Percentiles rank a stretch among this genome's conserved stretches.
Evolutionary conservation across 2,797 vertebrate genomes (phyloP).

Genomic region (Pseudochirops cupreus): DNA sequence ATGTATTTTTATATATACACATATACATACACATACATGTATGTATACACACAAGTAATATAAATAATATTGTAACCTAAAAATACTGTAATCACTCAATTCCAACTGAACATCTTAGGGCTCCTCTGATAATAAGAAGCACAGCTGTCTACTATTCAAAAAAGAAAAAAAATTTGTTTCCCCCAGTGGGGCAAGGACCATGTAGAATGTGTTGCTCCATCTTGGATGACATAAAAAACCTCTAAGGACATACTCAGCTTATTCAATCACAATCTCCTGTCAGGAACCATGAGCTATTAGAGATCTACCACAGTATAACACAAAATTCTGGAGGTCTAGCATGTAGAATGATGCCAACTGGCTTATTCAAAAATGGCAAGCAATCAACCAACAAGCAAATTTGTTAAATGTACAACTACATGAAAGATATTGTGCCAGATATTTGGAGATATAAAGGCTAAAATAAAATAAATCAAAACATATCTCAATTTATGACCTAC

Average conservation of each 20-base stretch:
- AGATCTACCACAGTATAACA: background rate
- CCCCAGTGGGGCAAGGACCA: background rate
- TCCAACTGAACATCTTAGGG: background rate
- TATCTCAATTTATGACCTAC: background rate
- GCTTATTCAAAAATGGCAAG: background rate
- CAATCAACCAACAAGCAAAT: background rate
- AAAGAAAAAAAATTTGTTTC: background rate
- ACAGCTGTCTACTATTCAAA: background rate
- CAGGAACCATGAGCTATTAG: background rate
- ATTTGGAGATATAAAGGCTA: background rate
- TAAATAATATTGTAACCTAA: background rate
- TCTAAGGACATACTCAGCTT: background rate
- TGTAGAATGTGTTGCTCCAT: background rate
- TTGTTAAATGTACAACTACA: background rate
- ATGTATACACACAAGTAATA: background rate
- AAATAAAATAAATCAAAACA: background rate
- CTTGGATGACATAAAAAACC: background rate
- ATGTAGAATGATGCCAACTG: background rate
- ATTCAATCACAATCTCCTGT: background rate
- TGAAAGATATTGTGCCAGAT: background rate
- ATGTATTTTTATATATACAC: no score
- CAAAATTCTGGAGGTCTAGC: background rate
- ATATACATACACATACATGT: no score
- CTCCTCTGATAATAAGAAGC: background rate
- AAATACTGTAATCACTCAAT: background rate